These are phyloP conservation scores for Linyphia triangularis DNA, from an alignment of 2,888 invertebrate genomes.

Conservation along the genomic window DNA sequence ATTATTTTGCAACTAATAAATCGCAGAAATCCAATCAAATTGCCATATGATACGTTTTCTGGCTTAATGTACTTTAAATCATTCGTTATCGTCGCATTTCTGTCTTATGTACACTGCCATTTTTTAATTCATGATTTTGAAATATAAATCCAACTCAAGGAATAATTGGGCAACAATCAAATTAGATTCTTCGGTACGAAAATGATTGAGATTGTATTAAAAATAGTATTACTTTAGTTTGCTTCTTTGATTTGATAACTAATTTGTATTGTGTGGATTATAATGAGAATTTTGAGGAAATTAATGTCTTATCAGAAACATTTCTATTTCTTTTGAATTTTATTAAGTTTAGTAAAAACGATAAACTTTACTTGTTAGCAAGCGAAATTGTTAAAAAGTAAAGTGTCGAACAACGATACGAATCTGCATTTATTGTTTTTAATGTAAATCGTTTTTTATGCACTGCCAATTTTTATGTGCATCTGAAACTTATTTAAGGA, in stretches of 20 bases:
- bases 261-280: neutral
- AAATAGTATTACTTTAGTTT: too few species aligned
- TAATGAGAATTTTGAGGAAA: too few species aligned
- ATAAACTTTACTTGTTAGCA: too few species aligned
- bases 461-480: too few species aligned
- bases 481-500: too few species aligned
- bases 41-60: neutral
- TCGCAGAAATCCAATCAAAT: neutral
- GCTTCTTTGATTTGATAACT: neutral
- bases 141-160: neutral
- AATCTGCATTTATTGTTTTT: too few species aligned
- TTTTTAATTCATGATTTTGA: neutral
- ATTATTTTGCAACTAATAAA: conserved; percentile 30
- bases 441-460: too few species aligned
- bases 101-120: neutral
- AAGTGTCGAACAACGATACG: too few species aligned
- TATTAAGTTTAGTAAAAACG: too few species aligned
- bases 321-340: too few species aligned
- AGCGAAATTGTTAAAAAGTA: too few species aligned
- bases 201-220: neutral
- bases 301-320: too few species aligned
- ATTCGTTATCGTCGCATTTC: neutral
- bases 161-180: neutral
- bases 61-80: neutral
- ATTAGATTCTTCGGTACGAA: neutral